These are phyloP conservation scores for Larimichthys crocea DNA, from an alignment of 2,113 vertebrate genomes.

Conservation along the genomic window DNA sequence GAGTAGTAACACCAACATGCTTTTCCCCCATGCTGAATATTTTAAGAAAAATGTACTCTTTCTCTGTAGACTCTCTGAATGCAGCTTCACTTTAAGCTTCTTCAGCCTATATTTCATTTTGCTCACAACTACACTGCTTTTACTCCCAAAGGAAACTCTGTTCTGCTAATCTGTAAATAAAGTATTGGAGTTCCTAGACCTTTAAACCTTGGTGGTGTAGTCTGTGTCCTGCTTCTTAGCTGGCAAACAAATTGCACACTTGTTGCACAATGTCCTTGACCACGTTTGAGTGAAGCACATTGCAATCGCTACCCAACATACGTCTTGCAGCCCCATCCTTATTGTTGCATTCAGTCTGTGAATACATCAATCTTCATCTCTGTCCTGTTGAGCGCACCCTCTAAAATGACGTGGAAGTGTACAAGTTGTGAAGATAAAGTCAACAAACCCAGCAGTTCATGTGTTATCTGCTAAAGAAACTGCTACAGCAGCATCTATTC, in stretches of 20 bases:
- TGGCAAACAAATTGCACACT: constrained; percentile 27
- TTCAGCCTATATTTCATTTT: constrained; percentile 1
- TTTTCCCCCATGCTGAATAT: constrained; percentile 6
- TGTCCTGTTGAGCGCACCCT: background rate
- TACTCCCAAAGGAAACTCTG: background rate
- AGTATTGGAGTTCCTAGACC: background rate
- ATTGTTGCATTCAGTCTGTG: background rate
- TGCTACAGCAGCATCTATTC: background rate
- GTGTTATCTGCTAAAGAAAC: background rate
- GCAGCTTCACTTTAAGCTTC: background rate
- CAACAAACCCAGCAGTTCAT: background rate
- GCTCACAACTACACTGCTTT: constrained; percentile 1
- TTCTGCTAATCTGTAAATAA: constrained; percentile 23
- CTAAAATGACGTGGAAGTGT: background rate
- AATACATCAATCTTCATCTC: background rate
- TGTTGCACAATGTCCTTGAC: constrained; percentile 5
- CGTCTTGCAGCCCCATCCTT: background rate
- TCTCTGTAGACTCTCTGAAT: constrained; percentile 2
- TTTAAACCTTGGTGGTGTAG: constrained; percentile 3
- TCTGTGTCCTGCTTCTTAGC: constrained; percentile 11
- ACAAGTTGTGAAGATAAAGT: background rate
- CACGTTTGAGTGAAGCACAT: background rate
- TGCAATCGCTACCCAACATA: background rate
- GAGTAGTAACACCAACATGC: constrained; percentile 1
- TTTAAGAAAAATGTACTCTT: constrained; percentile 6